Evolutionary conservation across 2,113 vertebrate species (phyloP), one percentile per base, ranked within the genome.

Genomic region (Forbesichthys papilliferus): DNA sequence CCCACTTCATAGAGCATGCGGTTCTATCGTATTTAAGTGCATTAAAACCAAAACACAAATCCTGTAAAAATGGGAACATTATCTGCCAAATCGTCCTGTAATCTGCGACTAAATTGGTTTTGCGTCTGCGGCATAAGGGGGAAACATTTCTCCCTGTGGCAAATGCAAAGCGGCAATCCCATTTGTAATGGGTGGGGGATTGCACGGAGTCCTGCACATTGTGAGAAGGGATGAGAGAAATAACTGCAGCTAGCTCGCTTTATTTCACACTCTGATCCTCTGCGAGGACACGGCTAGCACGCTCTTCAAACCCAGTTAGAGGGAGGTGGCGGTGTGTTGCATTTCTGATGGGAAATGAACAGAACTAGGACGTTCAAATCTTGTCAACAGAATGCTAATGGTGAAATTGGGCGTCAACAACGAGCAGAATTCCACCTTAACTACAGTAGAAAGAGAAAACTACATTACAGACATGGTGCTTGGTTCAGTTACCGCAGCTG

Each of bases 41-140:
- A 91, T 87, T 83, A 84, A 87, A 89, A 87, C 81, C 61, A 80
- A 77, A 81, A 77, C 75, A 82, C 86, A 91, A 91, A 91, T 91
- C 91, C 87, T 80, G 58, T 62, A 74, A 84, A 91, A 92, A 89
- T 80, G 77, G 81, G 59, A 71, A 86, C 66, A 77, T 85, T 91
- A 92, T 90, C 83, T 86, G 81, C 71, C 79, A 89, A 90, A 92
- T 93, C 83, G 76, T 85, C 81, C 79, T 27, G 70, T 92, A 92
- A 93, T 92, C 90, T 90, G 78, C 76, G 73, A 78, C 79, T 79
- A 89, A 92, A 93, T 89, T 91, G 89, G 76, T 84, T 90, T 74
- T 58, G 86, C 90, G 85, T 87, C 80, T 75, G 69, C 67, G 75
- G 74, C 49, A 60, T 82, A 75, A 87, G 83, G 73, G 73, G 84